Percentiles rank a stretch among this genome's conserved stretches.
phyloP scores from a whole-genome alignment of 2,888 invertebrate genomes.

The Disparrhopalites patrizii region DNA sequence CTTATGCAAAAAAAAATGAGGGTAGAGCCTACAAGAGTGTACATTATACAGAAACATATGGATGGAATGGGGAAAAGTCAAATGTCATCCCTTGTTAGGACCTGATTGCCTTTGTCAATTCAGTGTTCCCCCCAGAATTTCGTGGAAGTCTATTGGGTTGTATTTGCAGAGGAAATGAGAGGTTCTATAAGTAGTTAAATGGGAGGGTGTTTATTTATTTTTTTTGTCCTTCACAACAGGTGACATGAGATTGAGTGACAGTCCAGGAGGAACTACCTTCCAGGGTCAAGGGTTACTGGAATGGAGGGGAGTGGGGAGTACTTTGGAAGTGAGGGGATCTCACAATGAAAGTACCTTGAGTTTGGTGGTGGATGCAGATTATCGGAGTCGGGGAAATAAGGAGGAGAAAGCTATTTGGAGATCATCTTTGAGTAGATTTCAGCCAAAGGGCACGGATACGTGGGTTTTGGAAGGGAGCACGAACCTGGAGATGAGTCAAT shows the following conservation, averaged over 20 bases:
- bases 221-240: conserved; percentile 10
- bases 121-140: no score
- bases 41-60: no score
- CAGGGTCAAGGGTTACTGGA: conserved; percentile 27
- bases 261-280: conserved; percentile 4
- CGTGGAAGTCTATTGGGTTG: no score
- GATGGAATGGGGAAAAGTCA: no score
- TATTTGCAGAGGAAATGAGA: no score
- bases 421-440: conserved; percentile 53
- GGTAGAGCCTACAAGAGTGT: no score
- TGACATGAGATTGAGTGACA: conserved; percentile 23
- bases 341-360: conserved; percentile 30
- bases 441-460: not conserved
- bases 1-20: no score
- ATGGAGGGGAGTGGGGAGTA: conserved; percentile 3
- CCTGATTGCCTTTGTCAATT: no score
- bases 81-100: no score
- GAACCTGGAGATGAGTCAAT: conserved; percentile 69
- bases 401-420: conserved; percentile 30
- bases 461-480: conserved; percentile 62
- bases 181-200: no score
- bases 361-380: conserved; percentile 27
- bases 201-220: not conserved
- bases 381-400: conserved; percentile 15
- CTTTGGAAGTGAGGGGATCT: conserved; percentile 28